Base-by-base conservation (phyloP, 1,140 invertebrate species). In the Achatina immaculata region DNA sequence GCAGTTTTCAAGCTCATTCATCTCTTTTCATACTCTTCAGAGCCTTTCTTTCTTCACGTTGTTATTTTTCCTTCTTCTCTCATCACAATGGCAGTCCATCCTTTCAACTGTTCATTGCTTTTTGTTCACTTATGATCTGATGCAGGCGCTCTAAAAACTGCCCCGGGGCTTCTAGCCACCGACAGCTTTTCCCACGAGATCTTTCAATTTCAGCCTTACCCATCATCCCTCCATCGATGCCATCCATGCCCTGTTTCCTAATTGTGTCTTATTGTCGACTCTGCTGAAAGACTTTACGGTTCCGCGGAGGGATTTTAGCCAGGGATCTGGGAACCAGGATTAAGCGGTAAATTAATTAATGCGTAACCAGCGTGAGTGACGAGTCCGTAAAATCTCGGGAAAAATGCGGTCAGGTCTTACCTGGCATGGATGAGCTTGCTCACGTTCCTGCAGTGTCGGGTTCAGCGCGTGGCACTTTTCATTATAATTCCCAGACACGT, bases 291-390 rank as follows among this genome's bases (percentile, higher is more conserved):
- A 55, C 21, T 55, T 21, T 7, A 14, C 2, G 58, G 28, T 2
- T 31, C 16, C 16, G 58, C 6, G 28, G 58, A 62, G 58, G 4
- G 55, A 62, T 4, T 2, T 28, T 31, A 4, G 58, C 48, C 21
- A 28, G 58, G n/a, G n/a, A 62, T 6, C 28, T 4, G 28, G 28
- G 1, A 1, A 19, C 2, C 19, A 62, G 21, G 51, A 62, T 62
- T 34, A 62, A 62, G 21, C 31, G 58, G 58, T 31, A 62, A 62
- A 62, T 62, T 62, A 62, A 16, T 62, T 62, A 62, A 31, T n/a
- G 6, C 58, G 58, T 31, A 28, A 62, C 58, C 4, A 16, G 28
- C 28, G 16, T 28, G 58, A 62, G 16, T 62, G 28, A 62, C n/a
- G 58, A 31, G 58, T 34, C n/a, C 6, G 4, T 62, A 28, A 31